Evolutionary conservation across 2,113 vertebrate species (phyloP), one percentile per base, ranked within the genome.

Genomic region (Ibidorhyncha struthersii): DNA sequence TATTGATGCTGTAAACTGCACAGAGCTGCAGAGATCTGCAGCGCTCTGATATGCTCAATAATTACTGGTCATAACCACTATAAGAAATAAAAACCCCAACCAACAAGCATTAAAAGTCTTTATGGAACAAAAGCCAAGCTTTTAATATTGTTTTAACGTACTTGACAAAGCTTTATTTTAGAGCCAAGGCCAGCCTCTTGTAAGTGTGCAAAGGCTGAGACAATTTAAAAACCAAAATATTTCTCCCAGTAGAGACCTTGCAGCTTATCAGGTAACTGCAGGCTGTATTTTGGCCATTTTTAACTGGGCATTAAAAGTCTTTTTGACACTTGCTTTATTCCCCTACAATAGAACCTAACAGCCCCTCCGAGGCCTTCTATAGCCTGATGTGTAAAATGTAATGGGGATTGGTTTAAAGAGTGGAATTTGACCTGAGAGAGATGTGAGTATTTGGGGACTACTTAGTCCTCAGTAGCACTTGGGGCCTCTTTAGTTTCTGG

Each of bases 271-370:
- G 74, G 91, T 97, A 97, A 96, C 94, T 91, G 92, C 77, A 94
- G 81, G 47, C 90, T 86, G 32, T 59, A 84, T 89, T 96, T 96
- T 3, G 83, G 81, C 38, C 95, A 94, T 82, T 97, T 96, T 97
- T 96, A 98, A 97, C 94, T 86, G 95, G 96, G 94, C 96, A 96
- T 97, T 96, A 97, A 91, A 97, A 96, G 88, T 94, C 93, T 96
- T 97, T 97, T 97, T 97, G 97, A 97, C 97, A 97, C 96, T 97
- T 96, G 92, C 94, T 97, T 98, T 97, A 94, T 97, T 96, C 96
- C 82, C 71, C 80, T 94, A 91, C 96, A 96, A 94, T 96, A 96
- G 93, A 81, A 27, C 65, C 71, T 95, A 96, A 97, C 82, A 90
- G 76, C 69, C 74, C 95, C 94, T 95, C 71, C 0, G 96, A 96